Evolutionary conservation across 2,888 invertebrate genomes (phyloP), one percentile per base, ranked within the genome.

Genomic region (Sacculina carcini): DNA sequence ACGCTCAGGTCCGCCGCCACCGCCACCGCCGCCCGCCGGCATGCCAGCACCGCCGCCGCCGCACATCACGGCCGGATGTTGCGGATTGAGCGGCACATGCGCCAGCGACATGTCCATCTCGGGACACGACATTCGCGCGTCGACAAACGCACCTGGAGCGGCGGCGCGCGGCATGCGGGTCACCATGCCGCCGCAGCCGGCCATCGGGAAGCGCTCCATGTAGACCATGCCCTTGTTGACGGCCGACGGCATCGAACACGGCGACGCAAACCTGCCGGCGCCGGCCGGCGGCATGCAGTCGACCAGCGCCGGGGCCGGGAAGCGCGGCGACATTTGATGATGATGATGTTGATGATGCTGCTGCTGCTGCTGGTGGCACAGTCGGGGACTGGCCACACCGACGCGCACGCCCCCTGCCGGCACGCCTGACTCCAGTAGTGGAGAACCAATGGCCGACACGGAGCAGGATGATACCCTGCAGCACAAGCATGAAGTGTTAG

Each of bases 251-350:
- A 51, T 52, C 29, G 58, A 52, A 12, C 55, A 50, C 36, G 56
- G 54, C 50, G 54, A 55, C 32, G 54, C 53, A 42, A 55, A 53
- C 31, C 55, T 48, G 47, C 54, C 55, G 14, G 52, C 65, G 38
- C 54, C 55, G 16, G 55, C 56, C 29, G 58, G 54, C 52, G 50
- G 53, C 49, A 70, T 68, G 40, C 70, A 68, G 48, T 71, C 70
- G 19, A 67, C 65, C 54, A 65, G 62, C 19, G 67, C 66, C 38
- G 73, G 72, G 51, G 69, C 70, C 38, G 72, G 69, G 32, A 70
- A 71, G 34, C 53, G 51, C 12, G 51, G 48, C 21, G 38, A 19
- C 21, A 21, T 7, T 23, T 12, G 21, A 2, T n/a, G n/a, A n/a
- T 55, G 48, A n/a, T n/a, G n/a, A n/a, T 60, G 59, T 3, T 62